Base-by-base conservation (phyloP, 2,888 invertebrate species). In the Acrobasis repandana region DNA sequence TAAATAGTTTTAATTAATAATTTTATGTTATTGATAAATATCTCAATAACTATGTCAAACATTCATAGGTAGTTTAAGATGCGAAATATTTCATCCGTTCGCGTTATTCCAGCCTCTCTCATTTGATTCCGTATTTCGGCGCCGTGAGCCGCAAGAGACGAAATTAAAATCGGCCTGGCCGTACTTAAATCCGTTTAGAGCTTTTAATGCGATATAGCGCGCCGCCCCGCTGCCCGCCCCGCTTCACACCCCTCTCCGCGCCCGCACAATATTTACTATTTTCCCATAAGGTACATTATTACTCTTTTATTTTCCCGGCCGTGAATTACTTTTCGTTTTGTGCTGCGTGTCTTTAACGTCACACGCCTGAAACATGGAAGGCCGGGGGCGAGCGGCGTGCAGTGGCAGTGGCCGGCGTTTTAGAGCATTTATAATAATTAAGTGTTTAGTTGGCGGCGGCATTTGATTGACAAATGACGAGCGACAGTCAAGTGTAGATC, bases 311-410 rank as follows among this genome's bases (percentile, higher is more conserved):
- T 72, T 72, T 75, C 71, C 65, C 61, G 61, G 65, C 61, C 61
- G 67, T 65, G 68, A 71, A 76, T 79, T 74, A 75, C 72, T 76
- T 77, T n/a, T 73, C 66, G 72, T 77, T 73, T 75, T 71, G 66
- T 67, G 61, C 63, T 58, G 62, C 67, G 62, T 66, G 61, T 67
- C 63, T 66, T 28, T 28, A 8, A 28, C 28, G 8, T 28, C 28
- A 28, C 28, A 6, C 28, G 28, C 28, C 28, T 28, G 28, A 28
- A 28, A 28, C 4, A 28, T 28, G 4, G n/a, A n/a, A n/a, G n/a
- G n/a, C n/a, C n/a, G n/a, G n/a, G n/a, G n/a, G n/a, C n/a, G n/a
- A n/a, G n/a, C n/a, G n/a, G n/a, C n/a, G n/a, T n/a, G n/a, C n/a
- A n/a, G 28, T 28, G 28, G 28, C 28, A n/a, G n/a, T n/a, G 28